Evolutionary conservation across 2,797 vertebrate species (phyloP), one percentile per base, ranked within the genome.

Genomic region (Etheostoma perlongum): DNA sequence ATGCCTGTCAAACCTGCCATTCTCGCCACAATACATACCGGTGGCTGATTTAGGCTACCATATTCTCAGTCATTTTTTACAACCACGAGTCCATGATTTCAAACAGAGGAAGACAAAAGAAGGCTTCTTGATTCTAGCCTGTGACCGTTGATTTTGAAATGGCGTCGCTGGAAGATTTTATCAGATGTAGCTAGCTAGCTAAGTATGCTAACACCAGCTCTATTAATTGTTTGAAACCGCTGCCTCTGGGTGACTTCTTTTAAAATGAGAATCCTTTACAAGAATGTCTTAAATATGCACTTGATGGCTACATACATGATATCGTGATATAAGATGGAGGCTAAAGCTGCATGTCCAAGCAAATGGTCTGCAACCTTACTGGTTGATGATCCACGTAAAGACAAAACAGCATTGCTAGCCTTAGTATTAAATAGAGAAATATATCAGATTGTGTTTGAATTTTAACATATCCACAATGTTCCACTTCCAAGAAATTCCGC

Each of bases 1-100:
- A 72, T 53, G 67, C 36, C 53, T 64, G 59, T 58, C 64, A 88
- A 67, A 63, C 47, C 60, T 70, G 72, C 64, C 30, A 68, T 83
- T 77, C 21, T 19, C 15, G 5, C 18, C 10, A 25, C 44, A 73
- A 72, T 62, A 27, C 21, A 64, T n/a, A 69, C 49, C 5, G 21
- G 25, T 49, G 49, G 18, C 25, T 55, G 25, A 76, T 60, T 21
- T 66, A 27, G 10, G 36, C 36, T 44, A 13, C 19, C 10, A 51
- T 60, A 49, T 19, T 19, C 2, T 4, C 27, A 8, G 3, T n/a
- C 15, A 5, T 27, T 8, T 16, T 33, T 55, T 52, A 15, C 66
- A 66, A 59, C 7, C 36, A 42, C 6, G 4, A 36, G 12, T 51
- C 23, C 2, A 4, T 49, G 16, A 44, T 44, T n/a, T 55, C 3